phyloP scores from a whole-genome alignment of 2,888 invertebrate species.

The Gonocerus acuteangulatus region DNA sequence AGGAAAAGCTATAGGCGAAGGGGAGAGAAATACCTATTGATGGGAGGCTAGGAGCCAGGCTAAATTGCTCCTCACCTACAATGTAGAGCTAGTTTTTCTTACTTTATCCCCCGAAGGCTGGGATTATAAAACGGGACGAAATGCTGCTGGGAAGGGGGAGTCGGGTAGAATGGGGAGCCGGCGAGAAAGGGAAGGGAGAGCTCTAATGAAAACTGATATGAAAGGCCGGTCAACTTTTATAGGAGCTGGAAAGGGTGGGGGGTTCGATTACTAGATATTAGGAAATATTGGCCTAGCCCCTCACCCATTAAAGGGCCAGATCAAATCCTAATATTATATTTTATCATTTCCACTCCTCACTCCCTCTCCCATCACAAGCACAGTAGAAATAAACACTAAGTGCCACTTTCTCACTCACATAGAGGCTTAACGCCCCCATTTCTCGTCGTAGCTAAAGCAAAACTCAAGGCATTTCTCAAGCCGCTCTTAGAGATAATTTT shows the following conservation, averaged over 20 bases:
- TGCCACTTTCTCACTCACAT: conserved; percentile 1
- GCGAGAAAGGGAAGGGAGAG: conserved; percentile 17
- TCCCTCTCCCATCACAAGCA: conserved; percentile 3
- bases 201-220: conserved; percentile 34
- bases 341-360: conserved; percentile 26
- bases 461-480: too few species aligned
- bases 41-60: background rate
- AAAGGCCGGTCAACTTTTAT: conserved; percentile 17
- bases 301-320: conserved; percentile 32
- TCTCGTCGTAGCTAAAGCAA: too few species aligned
- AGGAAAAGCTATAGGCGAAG: background rate
- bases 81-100: too few species aligned
- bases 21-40: background rate
- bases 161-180: background rate
- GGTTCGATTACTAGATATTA: conserved; percentile 36
- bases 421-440: too few species aligned
- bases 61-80: too few species aligned
- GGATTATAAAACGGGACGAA: too few species aligned
- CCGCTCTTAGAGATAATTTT: too few species aligned
- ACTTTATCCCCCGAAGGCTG: too few species aligned
- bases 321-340: conserved; percentile 35
- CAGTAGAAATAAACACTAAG: conserved; percentile 17
- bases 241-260: conserved; percentile 5
- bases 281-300: conserved; percentile 31
- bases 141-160: too few species aligned